Conservation (phyloP, 2,113 vertebrate genomes). For the Lepus americanus region DNA sequence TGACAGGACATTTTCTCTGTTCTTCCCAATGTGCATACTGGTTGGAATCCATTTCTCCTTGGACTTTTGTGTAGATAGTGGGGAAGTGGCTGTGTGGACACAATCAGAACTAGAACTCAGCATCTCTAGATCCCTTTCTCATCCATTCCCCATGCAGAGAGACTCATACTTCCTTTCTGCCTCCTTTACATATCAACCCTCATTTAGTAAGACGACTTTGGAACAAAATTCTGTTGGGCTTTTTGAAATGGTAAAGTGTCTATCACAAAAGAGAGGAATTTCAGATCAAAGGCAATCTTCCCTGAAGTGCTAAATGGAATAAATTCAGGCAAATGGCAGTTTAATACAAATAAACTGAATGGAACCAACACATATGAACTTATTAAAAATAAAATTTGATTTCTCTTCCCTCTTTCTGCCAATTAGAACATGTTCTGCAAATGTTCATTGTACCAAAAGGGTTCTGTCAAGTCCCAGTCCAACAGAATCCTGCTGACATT, state of each 20-base stretch:
- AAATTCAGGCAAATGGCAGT: constrained; percentile 74
- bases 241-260: constrained; percentile 67
- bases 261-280: constrained; percentile 80
- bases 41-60: neutral
- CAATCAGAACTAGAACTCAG: neutral
- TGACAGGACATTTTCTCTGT: constrained; percentile 27
- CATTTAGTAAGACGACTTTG: constrained; percentile 64
- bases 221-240: constrained; percentile 76
- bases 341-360: constrained; percentile 79
- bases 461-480: constrained; percentile 29
- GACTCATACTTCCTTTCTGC: constrained; percentile 53
- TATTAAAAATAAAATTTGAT: constrained; percentile 63
- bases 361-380: constrained; percentile 65
- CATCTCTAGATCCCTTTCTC: neutral
- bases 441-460: constrained; percentile 27
- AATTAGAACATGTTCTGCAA: constrained; percentile 46
- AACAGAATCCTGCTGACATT: constrained; percentile 45
- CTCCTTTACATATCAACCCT: constrained; percentile 24
- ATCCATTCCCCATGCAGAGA: neutral
- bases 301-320: constrained; percentile 81
- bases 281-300: constrained; percentile 77
- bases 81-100: neutral
- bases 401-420: constrained; percentile 33
- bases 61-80: neutral
- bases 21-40: neutral